Percentiles rank a stretch among this genome's conserved stretches.
Conservation (phyloP, 2,888 invertebrate genomes). For the Seira ritae region DNA sequence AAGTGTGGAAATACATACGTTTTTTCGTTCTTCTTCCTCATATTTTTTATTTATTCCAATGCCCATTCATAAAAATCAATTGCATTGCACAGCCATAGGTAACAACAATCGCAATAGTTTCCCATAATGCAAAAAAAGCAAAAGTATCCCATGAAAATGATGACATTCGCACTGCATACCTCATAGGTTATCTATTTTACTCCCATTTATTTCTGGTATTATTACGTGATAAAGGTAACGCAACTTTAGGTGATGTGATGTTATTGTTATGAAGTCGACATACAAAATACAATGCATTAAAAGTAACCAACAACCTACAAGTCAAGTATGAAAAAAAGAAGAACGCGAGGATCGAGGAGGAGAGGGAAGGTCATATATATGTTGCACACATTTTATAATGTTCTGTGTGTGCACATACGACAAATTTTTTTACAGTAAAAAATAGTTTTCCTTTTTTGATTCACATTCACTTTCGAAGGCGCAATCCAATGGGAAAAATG, state of each 20-base stretch:
- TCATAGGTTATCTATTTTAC: conserved; percentile 15
- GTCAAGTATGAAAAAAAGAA: conserved; percentile 7
- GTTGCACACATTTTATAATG: not conserved
- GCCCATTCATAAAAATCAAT: conserved; percentile 14
- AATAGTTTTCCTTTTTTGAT: conserved; percentile 21
- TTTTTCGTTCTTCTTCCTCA: conserved; percentile 6
- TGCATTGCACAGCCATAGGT: not conserved
- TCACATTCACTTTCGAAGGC: conserved; percentile 19
- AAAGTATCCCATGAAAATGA: conserved; percentile 1
- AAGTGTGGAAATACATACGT: conserved; percentile 8
- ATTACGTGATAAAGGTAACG: conserved; percentile 22
- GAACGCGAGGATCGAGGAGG: not conserved
- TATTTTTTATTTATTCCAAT: not conserved
- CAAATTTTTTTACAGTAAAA: conserved; percentile 14
- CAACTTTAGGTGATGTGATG: not conserved
- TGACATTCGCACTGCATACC: conserved; percentile 20
- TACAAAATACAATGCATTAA: not conserved
- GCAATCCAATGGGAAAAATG: not conserved
- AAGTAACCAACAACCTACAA: not conserved
- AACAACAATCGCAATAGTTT: not conserved
- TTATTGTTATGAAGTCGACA: not conserved
- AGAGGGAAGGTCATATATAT: conserved; percentile 23
- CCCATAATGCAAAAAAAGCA: not conserved
- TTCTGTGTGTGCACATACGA: not conserved
- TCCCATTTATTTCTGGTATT: conserved; percentile 24